Evolutionary conservation across 2,888 invertebrate genomes (phyloP).

Genomic region (Hirudinaria manillensis): DNA sequence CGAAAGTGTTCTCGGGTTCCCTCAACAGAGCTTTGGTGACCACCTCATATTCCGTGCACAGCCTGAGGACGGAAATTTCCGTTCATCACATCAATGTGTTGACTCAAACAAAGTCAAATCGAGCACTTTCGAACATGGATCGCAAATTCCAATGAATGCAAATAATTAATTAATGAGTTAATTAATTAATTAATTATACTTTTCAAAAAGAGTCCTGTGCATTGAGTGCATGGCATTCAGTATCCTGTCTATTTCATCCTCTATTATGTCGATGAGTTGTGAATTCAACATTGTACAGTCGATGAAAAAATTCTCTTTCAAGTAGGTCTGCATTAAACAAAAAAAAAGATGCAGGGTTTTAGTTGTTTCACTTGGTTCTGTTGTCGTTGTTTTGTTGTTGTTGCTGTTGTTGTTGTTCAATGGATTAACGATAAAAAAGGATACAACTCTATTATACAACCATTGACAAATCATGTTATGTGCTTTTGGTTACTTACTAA

Average conservation of each 20-base stretch:
- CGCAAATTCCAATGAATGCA: conserved; percentile 46
- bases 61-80: background rate
- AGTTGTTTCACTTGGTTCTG: too few relatives aligned
- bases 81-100: background rate
- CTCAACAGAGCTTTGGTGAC: conserved; percentile 74
- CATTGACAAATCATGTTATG: too few relatives aligned
- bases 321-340: conserved; percentile 9
- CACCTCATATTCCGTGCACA: conserved; percentile 69
- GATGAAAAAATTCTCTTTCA: conserved; percentile 24
- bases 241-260: conserved; percentile 22
- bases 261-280: conserved; percentile 13
- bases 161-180: conserved; percentile 54
- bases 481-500: too few relatives aligned
- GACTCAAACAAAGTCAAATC: background rate
- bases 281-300: conserved; percentile 25
- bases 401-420: too few relatives aligned
- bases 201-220: conserved; percentile 26
- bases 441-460: too few relatives aligned
- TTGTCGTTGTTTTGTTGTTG: too few relatives aligned
- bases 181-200: conserved; percentile 8
- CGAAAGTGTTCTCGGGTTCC: conserved; percentile 74
- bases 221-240: conserved; percentile 22
- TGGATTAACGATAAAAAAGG: too few relatives aligned
- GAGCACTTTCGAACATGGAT: background rate
- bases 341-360: background rate